These are phyloP conservation scores for Enteromius argenteus DNA, from an alignment of 2,797 vertebrate species.

Conservation along the genomic window DNA sequence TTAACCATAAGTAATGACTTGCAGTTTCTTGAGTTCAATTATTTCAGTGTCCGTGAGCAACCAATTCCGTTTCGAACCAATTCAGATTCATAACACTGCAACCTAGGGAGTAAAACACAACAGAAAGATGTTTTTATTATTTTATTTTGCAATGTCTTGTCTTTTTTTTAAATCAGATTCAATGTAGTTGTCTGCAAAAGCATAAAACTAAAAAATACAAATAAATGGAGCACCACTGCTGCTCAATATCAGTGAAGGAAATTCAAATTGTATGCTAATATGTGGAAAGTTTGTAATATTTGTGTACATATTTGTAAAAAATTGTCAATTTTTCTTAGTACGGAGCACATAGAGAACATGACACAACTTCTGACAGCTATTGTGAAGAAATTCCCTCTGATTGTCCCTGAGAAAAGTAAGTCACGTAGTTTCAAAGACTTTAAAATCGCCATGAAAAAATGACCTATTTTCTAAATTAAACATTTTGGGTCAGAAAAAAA, in stretches of 20 bases:
- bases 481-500: not conserved
- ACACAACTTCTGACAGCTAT: constrained; percentile 75
- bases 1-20: not conserved
- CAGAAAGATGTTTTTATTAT: not conserved
- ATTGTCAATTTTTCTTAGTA: constrained; percentile 26
- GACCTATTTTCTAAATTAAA: not conserved
- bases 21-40: not conserved
- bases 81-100: not conserved
- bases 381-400: constrained; percentile 94
- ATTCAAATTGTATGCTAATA: not conserved
- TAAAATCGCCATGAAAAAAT: not conserved
- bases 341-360: constrained; percentile 56
- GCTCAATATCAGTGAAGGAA: not conserved
- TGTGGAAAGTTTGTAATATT: not conserved
- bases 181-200: not conserved
- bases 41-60: not conserved
- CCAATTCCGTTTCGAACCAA: not conserved
- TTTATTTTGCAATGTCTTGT: not conserved
- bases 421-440: not conserved
- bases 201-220: not conserved
- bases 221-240: not conserved
- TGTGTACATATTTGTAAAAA: not conserved
- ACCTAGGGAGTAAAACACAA: not conserved
- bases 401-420: constrained; percentile 91
- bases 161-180: not conserved